These are phyloP conservation scores for Ectemnius cavifrons DNA, from an alignment of 2,888 invertebrate genomes.

Conservation along the genomic window DNA sequence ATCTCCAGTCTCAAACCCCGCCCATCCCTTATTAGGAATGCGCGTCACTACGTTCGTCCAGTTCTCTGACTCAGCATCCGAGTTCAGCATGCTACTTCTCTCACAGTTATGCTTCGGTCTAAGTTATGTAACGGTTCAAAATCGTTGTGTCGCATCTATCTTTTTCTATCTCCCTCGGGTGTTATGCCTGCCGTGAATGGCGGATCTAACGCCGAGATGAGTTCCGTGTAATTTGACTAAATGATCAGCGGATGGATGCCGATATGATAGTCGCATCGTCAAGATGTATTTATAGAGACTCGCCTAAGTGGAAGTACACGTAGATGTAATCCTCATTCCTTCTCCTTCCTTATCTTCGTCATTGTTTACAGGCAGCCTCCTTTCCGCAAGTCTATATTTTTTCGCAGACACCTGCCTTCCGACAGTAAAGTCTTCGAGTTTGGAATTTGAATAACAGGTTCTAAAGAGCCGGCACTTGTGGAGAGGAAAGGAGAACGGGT, in stretches of 20 bases:
- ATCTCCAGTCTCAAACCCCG: too few species aligned
- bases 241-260: not conserved
- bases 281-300: not conserved
- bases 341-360: not conserved
- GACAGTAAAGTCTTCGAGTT: not conserved
- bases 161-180: not conserved
- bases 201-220: not conserved
- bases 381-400: not conserved
- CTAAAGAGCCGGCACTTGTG: constrained; percentile 31
- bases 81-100: too few species aligned
- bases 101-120: not conserved
- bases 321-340: constrained; percentile 1
- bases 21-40: too few species aligned
- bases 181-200: not conserved
- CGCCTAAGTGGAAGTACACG: not conserved
- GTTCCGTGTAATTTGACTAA: not conserved
- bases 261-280: not conserved
- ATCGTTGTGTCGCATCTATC: not conserved
- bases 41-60: too few species aligned
- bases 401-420: not conserved
- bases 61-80: too few species aligned
- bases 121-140: not conserved
- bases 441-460: constrained; percentile 42
- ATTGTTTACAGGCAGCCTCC: not conserved
- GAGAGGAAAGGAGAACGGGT: constrained; percentile 24